phyloP scores from a whole-genome alignment of 2,113 vertebrate genomes.

The Ginglymostoma cirratum region DNA sequence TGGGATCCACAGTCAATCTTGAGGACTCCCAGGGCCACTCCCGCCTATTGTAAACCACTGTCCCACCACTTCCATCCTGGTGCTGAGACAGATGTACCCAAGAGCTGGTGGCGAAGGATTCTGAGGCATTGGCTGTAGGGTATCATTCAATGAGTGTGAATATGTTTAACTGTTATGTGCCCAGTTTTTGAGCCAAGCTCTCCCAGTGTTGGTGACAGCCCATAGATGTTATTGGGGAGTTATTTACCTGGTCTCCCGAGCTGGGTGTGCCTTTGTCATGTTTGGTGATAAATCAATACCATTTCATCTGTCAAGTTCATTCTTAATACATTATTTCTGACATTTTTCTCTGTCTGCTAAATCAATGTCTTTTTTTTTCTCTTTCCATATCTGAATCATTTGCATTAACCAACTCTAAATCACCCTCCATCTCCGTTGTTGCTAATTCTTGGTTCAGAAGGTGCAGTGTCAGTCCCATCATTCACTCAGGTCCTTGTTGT shows the following conservation, averaged over 20 bases:
- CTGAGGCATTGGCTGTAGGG: background rate
- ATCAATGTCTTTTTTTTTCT: background rate
- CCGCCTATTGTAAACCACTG: background rate
- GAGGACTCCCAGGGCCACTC: background rate
- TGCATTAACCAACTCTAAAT: background rate
- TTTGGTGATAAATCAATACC: background rate
- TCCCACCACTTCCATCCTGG: background rate
- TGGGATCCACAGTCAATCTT: background rate
- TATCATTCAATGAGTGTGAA: background rate
- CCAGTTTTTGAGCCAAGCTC: background rate
- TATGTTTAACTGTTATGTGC: background rate
- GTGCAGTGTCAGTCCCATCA: too few species aligned
- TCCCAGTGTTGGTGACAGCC: background rate
- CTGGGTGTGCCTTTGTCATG: background rate
- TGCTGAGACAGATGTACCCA: background rate
- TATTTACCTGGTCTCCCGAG: too few species aligned
- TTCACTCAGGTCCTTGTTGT: background rate
- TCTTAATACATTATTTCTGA: background rate
- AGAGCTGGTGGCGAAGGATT: background rate
- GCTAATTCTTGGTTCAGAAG: background rate
- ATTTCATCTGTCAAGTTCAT: background rate
- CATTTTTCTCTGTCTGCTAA: background rate
- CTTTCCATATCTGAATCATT: background rate
- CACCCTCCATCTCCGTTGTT: too few species aligned
- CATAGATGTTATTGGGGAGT: too few species aligned